Base-by-base conservation (phyloP, 2,113 vertebrate genomes). In the Okapia johnstoni region DNA sequence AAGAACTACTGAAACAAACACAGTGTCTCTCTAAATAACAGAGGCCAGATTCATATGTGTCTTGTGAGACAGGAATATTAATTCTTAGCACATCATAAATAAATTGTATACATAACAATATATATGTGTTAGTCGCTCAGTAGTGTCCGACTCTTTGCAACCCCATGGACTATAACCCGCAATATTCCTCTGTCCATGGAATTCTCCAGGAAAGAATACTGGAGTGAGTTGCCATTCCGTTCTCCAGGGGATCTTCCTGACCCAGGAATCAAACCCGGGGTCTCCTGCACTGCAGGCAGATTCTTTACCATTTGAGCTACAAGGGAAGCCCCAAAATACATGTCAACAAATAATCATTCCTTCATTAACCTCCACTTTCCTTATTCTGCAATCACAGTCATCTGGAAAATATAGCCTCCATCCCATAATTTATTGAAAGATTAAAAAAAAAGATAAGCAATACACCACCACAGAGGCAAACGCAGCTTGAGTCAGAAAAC, bases 311-410 rank as follows among this genome's bases (percentile, higher is more conserved):
- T 40, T n/a, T 40, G n/a, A 70, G n/a, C 66, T 40, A 70, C 66
- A 70, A 40, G n/a, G 0, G 19, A 70, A 70, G 36, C n/a, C n/a
- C 19, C 66, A 23, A 70, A 70, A 40, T 70, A 14, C 13, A 73
- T 4, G 57, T 52, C 85, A 88, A 85, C 89, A 88, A 92, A 58
- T 25, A 28, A 88, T 73, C 57, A 57, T 55, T 61, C 85, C n/a
- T 58, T 77, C 40, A 85, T 76, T 86, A 43, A 61, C 28, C 16
- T 77, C 70, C 30, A 85, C 52, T 91, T 97, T 43, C 66, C 40
- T 86, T 79, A 84, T 23, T 81, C 19, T 7, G 2, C 7, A 46
- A 21, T 43, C 26, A 48, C 6, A 85, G 16, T 63, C 50, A 83
- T 84, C 66, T 43, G 21, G 23, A 79, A 60, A 86, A 81, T 21